Evolutionary conservation across 1,140 invertebrate species (phyloP).

Genomic region (Zaprionus taronus): DNA sequence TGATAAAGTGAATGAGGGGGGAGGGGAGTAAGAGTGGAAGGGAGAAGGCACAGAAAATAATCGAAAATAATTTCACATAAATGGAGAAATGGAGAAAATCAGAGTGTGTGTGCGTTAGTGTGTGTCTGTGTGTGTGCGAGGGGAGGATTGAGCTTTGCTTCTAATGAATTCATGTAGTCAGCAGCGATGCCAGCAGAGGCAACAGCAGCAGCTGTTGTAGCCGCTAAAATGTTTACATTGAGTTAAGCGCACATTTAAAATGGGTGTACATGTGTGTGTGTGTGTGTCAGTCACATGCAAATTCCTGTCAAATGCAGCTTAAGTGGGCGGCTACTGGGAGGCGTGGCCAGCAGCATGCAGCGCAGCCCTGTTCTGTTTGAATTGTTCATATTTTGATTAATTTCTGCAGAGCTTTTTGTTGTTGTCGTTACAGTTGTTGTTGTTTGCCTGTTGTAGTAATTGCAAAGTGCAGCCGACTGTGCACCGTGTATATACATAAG

Average conservation of each 20-base stretch:
- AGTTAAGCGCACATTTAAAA: constrained; percentile 46
- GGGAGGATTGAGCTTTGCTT: constrained; percentile 23
- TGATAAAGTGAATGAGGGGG: neutral
- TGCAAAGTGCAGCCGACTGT: constrained; percentile 48
- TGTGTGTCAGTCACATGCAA: constrained; percentile 34
- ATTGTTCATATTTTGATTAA: constrained; percentile 67
- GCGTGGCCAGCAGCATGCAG: constrained; percentile 26
- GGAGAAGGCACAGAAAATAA: constrained; percentile 24
- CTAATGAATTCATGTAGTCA: constrained; percentile 50
- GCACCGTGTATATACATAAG: constrained; percentile 6
- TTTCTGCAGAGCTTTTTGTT: constrained; percentile 38
- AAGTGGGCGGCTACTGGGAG: constrained; percentile 17
- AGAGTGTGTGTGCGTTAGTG: neutral
- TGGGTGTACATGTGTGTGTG: neutral
- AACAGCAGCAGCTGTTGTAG: constrained; percentile 11
- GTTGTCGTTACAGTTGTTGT: constrained; percentile 16
- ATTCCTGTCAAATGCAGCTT: constrained; percentile 47
- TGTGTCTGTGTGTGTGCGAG: constrained; percentile 20
- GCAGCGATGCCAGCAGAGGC: constrained; percentile 20
- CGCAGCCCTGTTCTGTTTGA: constrained; percentile 53
- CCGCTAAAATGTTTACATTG: constrained; percentile 58
- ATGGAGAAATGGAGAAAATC: constrained; percentile 29
- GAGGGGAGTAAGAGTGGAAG: too few species aligned
- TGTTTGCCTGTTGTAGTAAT: constrained; percentile 47
- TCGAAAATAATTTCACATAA: constrained; percentile 57